Percentiles rank a stretch among this genome's conserved stretches.
Evolutionary conservation across 1,140 invertebrate genomes (phyloP).

Genomic region (Lysiphlebus fabarum): DNA sequence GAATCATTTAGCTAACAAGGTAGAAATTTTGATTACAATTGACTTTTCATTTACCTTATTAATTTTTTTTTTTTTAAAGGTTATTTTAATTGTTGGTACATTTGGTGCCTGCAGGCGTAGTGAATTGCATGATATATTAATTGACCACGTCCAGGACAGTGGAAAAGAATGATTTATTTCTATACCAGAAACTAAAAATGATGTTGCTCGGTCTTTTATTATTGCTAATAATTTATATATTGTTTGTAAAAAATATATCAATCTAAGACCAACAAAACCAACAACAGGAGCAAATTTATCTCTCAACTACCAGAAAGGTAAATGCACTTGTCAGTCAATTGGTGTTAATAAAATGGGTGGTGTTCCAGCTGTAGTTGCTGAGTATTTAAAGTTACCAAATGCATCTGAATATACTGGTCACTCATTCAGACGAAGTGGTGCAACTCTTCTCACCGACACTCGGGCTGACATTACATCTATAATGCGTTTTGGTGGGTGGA

Average conservation of each 20-base stretch:
- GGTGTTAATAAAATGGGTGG: conserved; percentile 12
- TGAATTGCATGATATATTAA: too few relatives aligned
- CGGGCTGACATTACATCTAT: conserved; percentile 29
- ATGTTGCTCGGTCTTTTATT: conserved; percentile 11
- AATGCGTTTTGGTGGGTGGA: conserved; percentile 29
- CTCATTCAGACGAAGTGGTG: conserved; percentile 19
- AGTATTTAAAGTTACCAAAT: conserved; percentile 27
- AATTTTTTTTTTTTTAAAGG: too few relatives aligned
- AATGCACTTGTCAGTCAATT: conserved; percentile 11
- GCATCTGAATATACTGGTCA: conserved; percentile 26
- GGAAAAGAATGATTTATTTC: neutral
- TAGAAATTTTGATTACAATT: too few relatives aligned
- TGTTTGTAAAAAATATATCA: conserved; percentile 2
- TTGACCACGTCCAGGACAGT: neutral
- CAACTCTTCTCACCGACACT: conserved; percentile 17
- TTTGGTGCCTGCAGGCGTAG: too few relatives aligned
- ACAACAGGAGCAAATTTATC: conserved; percentile 9
- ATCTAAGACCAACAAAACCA: conserved; percentile 3
- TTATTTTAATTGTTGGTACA: too few relatives aligned
- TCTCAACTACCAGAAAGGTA: conserved; percentile 2
- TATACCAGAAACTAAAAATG: conserved; percentile 15
- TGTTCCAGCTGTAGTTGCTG: conserved; percentile 26
- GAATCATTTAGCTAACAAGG: too few relatives aligned
- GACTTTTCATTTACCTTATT: too few relatives aligned
- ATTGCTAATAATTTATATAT: conserved; percentile 2